Percentiles rank a stretch among this genome's conserved stretches.
Evolutionary conservation across 2,888 invertebrate species (phyloP).

Genomic region (Drosophila demipolita): DNA sequence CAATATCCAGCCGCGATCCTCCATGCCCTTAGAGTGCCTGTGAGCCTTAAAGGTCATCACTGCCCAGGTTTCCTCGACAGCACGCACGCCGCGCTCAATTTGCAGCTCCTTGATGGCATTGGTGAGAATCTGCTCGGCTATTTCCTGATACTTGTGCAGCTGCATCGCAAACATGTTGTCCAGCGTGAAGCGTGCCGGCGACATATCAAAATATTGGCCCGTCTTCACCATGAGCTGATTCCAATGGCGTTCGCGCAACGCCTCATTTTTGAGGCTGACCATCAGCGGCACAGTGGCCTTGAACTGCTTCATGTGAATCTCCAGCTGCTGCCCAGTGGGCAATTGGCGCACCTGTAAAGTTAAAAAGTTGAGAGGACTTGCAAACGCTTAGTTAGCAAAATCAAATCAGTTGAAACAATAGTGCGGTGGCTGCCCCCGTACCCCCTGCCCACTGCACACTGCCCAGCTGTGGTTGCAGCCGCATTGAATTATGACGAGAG

Average conservation of each 20-base stretch:
- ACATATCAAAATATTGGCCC: conserved; percentile 93
- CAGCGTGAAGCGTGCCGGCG: conserved; percentile 94
- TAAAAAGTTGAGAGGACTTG: not conserved
- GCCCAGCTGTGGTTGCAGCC: conserved; percentile 50
- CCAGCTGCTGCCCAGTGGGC: conserved; percentile 89
- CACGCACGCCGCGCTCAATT: conserved; percentile 95
- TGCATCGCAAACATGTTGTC: conserved; percentile 98
- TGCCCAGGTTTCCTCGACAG: conserved; percentile 92
- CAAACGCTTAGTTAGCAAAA: conserved; percentile 65
- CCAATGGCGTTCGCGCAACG: conserved; percentile 96
- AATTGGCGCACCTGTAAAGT: conserved; percentile 84
- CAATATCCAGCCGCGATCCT: conserved; percentile 91
- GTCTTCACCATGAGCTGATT: conserved; percentile 94
- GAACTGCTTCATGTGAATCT: conserved; percentile 95
- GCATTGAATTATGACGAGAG: conserved; percentile 72
- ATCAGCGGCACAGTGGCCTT: conserved; percentile 94
- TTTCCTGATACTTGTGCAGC: conserved; percentile 92
- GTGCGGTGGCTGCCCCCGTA: conserved; percentile 48
- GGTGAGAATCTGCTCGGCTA: conserved; percentile 94
- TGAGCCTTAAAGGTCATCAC: conserved; percentile 88
- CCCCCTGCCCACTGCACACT: conserved; percentile 5
- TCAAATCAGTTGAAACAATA: conserved; percentile 81
- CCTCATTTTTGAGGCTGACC: conserved; percentile 96
- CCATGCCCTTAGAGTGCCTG: conserved; percentile 89
- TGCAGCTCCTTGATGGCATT: conserved; percentile 95